These are phyloP conservation scores for Philaethria dido DNA, from an alignment of 2,888 invertebrate genomes.

Conservation along the genomic window DNA sequence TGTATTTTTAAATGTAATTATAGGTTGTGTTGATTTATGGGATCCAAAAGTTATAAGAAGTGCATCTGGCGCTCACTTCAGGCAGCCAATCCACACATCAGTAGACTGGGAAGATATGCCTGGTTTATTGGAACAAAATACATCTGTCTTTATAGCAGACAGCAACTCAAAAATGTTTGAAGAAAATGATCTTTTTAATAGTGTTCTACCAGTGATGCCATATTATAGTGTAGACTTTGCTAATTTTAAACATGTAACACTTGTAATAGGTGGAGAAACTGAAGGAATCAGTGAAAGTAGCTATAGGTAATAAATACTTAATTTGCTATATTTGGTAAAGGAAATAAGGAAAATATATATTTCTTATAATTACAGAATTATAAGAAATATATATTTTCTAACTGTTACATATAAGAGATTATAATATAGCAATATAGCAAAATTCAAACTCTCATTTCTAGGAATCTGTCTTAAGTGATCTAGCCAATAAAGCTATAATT, in stretches of 20 bases:
- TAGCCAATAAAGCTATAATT: neutral
- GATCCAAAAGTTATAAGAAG: conserved; percentile 93
- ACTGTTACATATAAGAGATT: too few relatives aligned
- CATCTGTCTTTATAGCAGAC: conserved; percentile 87
- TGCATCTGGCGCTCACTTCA: conserved; percentile 94
- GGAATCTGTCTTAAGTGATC: too few relatives aligned
- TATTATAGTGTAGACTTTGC: conserved; percentile 86
- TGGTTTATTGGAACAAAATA: conserved; percentile 70
- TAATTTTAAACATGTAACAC: conserved; percentile 79
- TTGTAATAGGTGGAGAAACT: conserved; percentile 95
- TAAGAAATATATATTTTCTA: too few relatives aligned
- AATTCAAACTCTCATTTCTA: too few relatives aligned
- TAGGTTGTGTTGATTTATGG: conserved; percentile 96
- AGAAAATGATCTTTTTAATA: conserved; percentile 44
- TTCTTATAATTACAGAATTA: too few relatives aligned
- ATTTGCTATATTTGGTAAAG: neutral
- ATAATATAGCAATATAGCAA: too few relatives aligned
- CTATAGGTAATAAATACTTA: conserved; percentile 73
- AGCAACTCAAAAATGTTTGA: conserved; percentile 73
- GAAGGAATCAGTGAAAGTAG: conserved; percentile 91
- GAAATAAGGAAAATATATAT: too few relatives aligned
- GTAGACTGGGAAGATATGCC: conserved; percentile 86
- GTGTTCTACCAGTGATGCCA: conserved; percentile 81
- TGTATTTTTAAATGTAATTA: conserved; percentile 46
- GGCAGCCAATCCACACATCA: conserved; percentile 86